phyloP scores from a whole-genome alignment of 2,888 invertebrate species.

The Cryptocephalus primarius region DNA sequence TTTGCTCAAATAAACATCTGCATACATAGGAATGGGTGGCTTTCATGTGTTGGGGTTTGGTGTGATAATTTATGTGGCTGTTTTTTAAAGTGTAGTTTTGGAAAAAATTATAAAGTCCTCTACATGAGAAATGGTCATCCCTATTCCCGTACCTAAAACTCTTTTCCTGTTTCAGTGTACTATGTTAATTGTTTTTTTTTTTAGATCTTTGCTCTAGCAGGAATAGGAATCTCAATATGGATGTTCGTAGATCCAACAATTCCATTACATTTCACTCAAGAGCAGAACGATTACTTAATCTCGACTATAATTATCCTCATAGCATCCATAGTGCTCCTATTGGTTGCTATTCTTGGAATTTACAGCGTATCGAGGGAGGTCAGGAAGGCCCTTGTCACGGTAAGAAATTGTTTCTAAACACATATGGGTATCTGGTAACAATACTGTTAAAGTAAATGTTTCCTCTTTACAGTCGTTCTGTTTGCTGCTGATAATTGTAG shows the following conservation, averaged over 20 bases:
- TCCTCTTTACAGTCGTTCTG: slow-evolving; percentile 57
- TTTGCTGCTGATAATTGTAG: slow-evolving; percentile 63
- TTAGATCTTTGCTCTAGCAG: slow-evolving; percentile 60
- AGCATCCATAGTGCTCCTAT: slow-evolving; percentile 59
- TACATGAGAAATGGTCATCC: too few species aligned
- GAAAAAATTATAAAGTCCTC: too few species aligned
- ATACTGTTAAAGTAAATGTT: not conserved
- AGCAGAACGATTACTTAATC: slow-evolving; percentile 51
- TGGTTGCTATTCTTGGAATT: slow-evolving; percentile 73
- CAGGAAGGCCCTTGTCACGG: slow-evolving; percentile 63
- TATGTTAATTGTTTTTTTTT: slow-evolving; percentile 27
- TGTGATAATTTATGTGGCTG: too few species aligned
- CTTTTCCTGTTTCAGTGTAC: too few species aligned
- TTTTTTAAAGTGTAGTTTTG: too few species aligned
- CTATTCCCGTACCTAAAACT: too few species aligned
- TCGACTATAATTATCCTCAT: slow-evolving; percentile 63
- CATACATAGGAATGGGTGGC: too few species aligned
- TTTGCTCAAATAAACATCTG: too few species aligned
- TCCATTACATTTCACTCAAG: slow-evolving; percentile 57
- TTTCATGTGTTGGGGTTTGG: too few species aligned
- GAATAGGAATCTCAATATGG: slow-evolving; percentile 64
- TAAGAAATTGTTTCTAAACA: slow-evolving; percentile 37
- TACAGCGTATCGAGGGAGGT: slow-evolving; percentile 70
- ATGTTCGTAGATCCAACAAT: slow-evolving; percentile 65
- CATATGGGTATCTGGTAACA: not conserved